phyloP scores from a whole-genome alignment of 2,797 vertebrate species.

The Sebastes kiyomatsui region DNA sequence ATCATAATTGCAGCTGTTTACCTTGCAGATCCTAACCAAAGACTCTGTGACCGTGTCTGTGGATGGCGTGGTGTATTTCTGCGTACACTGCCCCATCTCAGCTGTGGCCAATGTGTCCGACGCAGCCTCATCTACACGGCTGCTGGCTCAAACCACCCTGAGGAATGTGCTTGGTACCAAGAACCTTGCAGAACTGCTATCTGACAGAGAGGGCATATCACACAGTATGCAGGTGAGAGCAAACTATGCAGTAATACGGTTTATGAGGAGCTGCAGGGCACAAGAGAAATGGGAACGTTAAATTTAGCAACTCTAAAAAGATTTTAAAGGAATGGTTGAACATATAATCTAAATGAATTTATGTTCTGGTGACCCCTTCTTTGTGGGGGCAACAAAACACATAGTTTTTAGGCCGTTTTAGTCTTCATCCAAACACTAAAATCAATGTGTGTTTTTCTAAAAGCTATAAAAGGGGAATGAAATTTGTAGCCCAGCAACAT shows the following conservation, averaged over 20 bases:
- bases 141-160: constrained; percentile 84
- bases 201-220: constrained; percentile 83
- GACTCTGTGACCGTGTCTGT: constrained; percentile 85
- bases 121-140: constrained; percentile 73
- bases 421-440: neutral
- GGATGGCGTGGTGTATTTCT: constrained; percentile 84
- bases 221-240: constrained; percentile 78
- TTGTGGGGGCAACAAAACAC: neutral
- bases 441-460: too few relatives aligned
- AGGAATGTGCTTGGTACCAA: constrained; percentile 84
- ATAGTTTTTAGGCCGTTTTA: neutral
- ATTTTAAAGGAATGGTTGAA: neutral
- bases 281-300: neutral
- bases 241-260: neutral
- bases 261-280: neutral
- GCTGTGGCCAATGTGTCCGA: constrained; percentile 80
- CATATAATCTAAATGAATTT: neutral
- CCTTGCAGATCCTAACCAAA: constrained; percentile 80
- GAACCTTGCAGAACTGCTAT: constrained; percentile 81
- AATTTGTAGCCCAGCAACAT: too few relatives aligned
- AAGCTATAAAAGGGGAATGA: too few relatives aligned
- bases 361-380: neutral
- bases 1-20: neutral
- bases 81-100: constrained; percentile 80
- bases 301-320: neutral